phyloP scores from a whole-genome alignment of 2,113 vertebrate species.

The Orthochromis malagaraziensis region DNA sequence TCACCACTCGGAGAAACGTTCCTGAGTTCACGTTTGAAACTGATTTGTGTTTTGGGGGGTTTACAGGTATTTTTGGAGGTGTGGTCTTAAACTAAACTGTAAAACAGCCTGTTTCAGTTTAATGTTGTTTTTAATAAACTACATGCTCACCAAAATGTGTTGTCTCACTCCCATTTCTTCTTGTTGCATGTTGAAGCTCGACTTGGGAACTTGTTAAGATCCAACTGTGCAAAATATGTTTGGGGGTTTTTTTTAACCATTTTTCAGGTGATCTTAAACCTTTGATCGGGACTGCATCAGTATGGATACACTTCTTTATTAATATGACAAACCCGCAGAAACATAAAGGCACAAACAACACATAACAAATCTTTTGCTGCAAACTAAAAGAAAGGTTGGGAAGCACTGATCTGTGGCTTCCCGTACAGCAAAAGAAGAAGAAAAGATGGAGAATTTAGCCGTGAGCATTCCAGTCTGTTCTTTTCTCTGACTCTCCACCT shows the following conservation, averaged over 20 bases:
- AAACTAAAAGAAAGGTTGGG: not conserved
- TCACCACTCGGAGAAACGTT: not conserved
- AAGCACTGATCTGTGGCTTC: not conserved
- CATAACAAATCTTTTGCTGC: fast-evolving
- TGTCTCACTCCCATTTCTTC: not conserved
- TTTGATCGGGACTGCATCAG: not conserved
- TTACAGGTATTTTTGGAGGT: not conserved
- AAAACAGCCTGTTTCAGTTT: not conserved
- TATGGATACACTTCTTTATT: not conserved
- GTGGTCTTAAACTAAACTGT: not conserved
- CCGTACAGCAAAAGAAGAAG: not conserved
- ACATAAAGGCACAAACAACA: fast-evolving
- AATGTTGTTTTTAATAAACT: not conserved
- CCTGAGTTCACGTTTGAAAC: not conserved
- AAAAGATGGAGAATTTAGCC: not conserved
- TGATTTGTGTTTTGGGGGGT: not conserved
- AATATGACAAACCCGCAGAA: fast-evolving
- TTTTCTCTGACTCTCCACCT: not conserved
- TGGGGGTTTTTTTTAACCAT: not conserved
- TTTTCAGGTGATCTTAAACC: not conserved
- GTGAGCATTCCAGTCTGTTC: not conserved
- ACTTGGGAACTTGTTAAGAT: not conserved
- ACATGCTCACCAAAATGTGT: fast-evolving
- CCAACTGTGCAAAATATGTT: not conserved
- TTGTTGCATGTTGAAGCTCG: not conserved